phyloP scores from a whole-genome alignment of 1,140 invertebrate species.

The Eurosta solidaginis region DNA sequence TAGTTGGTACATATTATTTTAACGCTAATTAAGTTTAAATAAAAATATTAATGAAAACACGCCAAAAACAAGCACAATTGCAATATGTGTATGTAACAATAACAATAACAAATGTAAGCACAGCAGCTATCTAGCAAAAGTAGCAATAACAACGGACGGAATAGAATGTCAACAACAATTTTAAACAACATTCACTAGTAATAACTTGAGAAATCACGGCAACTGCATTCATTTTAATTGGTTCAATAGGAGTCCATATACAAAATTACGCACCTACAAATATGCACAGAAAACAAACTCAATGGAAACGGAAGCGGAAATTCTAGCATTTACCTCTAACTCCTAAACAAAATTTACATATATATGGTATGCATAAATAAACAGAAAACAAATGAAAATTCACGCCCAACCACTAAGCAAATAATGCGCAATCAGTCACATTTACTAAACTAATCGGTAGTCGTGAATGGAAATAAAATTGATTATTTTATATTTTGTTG shows the following conservation, averaged over 20 bases:
- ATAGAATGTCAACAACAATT: slow-evolving; percentile 7
- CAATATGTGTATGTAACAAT: neutral
- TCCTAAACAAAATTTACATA: neutral
- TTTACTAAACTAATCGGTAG: neutral
- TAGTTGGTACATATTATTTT: neutral
- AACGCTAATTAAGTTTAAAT: slow-evolving; percentile 16
- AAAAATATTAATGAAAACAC: slow-evolving; percentile 3
- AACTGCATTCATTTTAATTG: neutral
- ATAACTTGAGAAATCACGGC: neutral
- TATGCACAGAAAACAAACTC: too few relatives aligned
- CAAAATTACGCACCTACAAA: too few relatives aligned
- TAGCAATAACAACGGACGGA: neutral
- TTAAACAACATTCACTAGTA: neutral
- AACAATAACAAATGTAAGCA: neutral
- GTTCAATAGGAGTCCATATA: neutral
- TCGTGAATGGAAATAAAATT: neutral
- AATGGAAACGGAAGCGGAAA: slow-evolving; percentile 1
- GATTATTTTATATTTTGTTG: neutral
- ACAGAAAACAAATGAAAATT: neutral
- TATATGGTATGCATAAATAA: neutral
- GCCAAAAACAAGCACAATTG: neutral
- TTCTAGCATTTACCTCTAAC: neutral
- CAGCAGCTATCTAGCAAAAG: neutral
- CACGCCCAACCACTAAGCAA: slow-evolving; percentile 3
- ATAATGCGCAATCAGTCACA: neutral